phyloP scores from a whole-genome alignment of 1,140 invertebrate genomes.

The Drosophila funebris region DNA sequence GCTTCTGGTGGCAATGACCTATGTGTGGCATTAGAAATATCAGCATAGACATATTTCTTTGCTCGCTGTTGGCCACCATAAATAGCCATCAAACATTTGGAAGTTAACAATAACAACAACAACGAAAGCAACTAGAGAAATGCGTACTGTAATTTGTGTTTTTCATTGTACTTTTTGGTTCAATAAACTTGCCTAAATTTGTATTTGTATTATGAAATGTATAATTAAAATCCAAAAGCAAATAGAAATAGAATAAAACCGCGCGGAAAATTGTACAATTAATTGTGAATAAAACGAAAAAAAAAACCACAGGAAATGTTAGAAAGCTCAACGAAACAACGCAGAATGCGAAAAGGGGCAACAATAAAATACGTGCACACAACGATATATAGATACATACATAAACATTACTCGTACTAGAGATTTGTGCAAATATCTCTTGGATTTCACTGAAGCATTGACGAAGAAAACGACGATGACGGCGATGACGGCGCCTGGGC shows the following conservation, averaged over 20 bases:
- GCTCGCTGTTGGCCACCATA: constrained; percentile 49
- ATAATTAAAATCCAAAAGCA: constrained; percentile 54
- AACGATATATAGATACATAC: neutral
- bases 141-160: constrained; percentile 25
- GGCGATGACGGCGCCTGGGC: constrained; percentile 17
- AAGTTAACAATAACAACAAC: constrained; percentile 48
- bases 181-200: constrained; percentile 64
- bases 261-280: constrained; percentile 59
- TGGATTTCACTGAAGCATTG: constrained; percentile 35
- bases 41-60: neutral
- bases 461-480: constrained; percentile 16
- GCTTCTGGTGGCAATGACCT: constrained; percentile 38
- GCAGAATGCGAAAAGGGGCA: constrained; percentile 18
- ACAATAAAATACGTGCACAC: constrained; percentile 2
- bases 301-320: constrained; percentile 45
- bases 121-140: constrained; percentile 16
- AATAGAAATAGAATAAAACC: constrained; percentile 30
- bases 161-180: constrained; percentile 28
- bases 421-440: constrained; percentile 42
- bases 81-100: constrained; percentile 55
- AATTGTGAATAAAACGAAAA: constrained; percentile 59
- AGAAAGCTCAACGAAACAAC: constrained; percentile 29
- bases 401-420: neutral
- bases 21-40: constrained; percentile 13
- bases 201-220: constrained; percentile 40